phyloP scores from a whole-genome alignment of 2,113 vertebrate genomes.

The Bufo gargarizans region DNA sequence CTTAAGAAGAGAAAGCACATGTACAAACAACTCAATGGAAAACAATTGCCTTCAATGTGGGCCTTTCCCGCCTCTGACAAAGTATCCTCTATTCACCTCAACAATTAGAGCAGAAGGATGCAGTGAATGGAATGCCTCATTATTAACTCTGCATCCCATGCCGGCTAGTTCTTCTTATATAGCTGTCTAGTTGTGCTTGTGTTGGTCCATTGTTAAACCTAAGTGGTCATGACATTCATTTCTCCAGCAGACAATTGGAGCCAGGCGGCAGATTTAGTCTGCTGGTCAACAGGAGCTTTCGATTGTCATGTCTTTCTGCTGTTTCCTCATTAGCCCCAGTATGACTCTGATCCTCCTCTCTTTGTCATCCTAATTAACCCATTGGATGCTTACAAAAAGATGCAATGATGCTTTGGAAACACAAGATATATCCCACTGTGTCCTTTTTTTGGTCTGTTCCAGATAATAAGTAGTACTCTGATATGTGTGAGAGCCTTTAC shows the following conservation, averaged over 20 bases:
- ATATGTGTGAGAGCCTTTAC: constrained; percentile 53
- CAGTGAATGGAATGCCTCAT: constrained; percentile 79
- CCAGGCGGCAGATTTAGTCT: constrained; percentile 76
- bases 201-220: constrained; percentile 79
- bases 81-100: constrained; percentile 80
- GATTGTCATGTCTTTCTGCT: constrained; percentile 74
- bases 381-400: constrained; percentile 43
- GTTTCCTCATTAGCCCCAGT: constrained; percentile 74
- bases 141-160: constrained; percentile 75
- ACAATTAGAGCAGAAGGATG: constrained; percentile 85
- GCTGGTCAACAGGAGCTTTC: constrained; percentile 75
- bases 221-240: constrained; percentile 84
- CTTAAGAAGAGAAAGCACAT: constrained; percentile 54
- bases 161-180: constrained; percentile 70
- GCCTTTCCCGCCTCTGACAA: constrained; percentile 74
- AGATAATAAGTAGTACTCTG: constrained; percentile 63
- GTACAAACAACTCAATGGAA: constrained; percentile 60
- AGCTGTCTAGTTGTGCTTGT: constrained; percentile 76
- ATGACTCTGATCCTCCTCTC: constrained; percentile 74
- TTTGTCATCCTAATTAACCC: constrained; percentile 75
- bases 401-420: constrained; percentile 75
- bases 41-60: constrained; percentile 77
- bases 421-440: constrained; percentile 66
- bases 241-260: constrained; percentile 78
- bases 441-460: constrained; percentile 67